Evolutionary conservation across 2,797 vertebrate species (phyloP).

Genomic region (Sebastes kiyomatsui): DNA sequence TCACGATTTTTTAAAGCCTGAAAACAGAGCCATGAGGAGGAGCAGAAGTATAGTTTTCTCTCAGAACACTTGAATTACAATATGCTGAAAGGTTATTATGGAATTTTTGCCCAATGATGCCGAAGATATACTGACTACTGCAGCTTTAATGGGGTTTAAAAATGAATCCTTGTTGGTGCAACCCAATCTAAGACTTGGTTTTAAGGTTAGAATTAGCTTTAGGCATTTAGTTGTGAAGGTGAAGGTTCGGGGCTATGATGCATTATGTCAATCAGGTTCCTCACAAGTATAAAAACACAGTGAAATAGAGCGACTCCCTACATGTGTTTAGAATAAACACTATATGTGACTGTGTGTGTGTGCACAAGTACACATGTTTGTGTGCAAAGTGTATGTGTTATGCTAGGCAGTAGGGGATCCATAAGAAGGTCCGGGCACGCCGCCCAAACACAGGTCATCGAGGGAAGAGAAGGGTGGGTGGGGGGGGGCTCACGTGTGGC

Average conservation of each 20-base stretch:
- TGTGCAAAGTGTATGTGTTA: slow-evolving; percentile 49
- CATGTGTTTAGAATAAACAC: slow-evolving; percentile 25
- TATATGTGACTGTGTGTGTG: not conserved
- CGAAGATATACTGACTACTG: too few species aligned
- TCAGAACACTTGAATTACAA: too few species aligned
- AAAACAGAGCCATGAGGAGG: too few species aligned
- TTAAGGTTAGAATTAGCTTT: not conserved
- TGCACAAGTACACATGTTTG: not conserved
- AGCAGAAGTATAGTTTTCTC: too few species aligned
- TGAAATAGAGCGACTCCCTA: not conserved
- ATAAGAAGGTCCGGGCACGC: slow-evolving; percentile 63
- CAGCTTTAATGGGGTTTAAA: too few species aligned
- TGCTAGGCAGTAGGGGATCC: slow-evolving; percentile 59
- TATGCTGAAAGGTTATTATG: too few species aligned
- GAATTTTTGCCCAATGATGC: too few species aligned
- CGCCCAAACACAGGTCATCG: slow-evolving; percentile 68
- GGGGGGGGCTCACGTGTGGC: slow-evolving; percentile 41
- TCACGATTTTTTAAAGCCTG: too few species aligned
- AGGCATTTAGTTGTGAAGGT: not conserved
- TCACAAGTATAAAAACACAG: not conserved
- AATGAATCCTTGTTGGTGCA: too few species aligned
- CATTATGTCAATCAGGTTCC: not conserved
- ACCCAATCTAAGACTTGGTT: not conserved
- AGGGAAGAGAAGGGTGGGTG: slow-evolving; percentile 50
- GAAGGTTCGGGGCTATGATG: not conserved